A percentile compares a stretch with the other conserved stretches of the same genome.
Evolutionary conservation across 2,888 invertebrate species (phyloP).

Genomic region (Pogonocherus hispidulus): DNA sequence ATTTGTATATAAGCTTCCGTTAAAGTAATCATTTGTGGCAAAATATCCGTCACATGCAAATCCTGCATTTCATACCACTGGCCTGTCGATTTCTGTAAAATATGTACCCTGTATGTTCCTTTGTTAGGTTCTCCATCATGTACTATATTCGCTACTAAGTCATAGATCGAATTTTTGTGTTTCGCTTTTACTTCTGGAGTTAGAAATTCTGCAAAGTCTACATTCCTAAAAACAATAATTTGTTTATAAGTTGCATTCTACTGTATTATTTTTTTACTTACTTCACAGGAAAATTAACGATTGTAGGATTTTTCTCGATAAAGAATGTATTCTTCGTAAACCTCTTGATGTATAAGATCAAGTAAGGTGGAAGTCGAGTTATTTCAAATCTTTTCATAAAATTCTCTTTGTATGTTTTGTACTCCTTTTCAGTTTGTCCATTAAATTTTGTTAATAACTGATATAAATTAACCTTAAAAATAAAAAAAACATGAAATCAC

Average conservation of each 20-base stretch:
- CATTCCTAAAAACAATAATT: conserved; percentile 82
- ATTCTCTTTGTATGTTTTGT: conserved; percentile 99
- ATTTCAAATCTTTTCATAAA: conserved; percentile 97
- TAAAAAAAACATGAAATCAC: conserved; percentile 30
- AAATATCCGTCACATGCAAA: conserved; percentile 96
- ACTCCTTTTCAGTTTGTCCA: conserved; percentile 95
- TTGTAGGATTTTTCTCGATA: conserved; percentile 99
- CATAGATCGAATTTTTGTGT: conserved; percentile 90
- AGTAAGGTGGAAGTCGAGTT: conserved; percentile 91
- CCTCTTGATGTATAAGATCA: conserved; percentile 96
- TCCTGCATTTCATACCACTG: conserved; percentile 93
- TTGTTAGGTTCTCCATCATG: conserved; percentile 97
- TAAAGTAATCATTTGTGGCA: conserved; percentile 99
- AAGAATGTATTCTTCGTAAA: conserved; percentile 99
- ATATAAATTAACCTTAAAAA: conserved; percentile 88
- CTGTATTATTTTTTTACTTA: conserved; percentile 71
- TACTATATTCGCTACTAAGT: conserved; percentile 98
- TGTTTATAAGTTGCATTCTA: conserved; percentile 11
- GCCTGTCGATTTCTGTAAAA: conserved; percentile 88
- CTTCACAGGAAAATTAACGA: conserved; percentile 99
- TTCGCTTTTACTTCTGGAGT: conserved; percentile 85
- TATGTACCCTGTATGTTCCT: conserved; percentile 95
- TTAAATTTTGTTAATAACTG: conserved; percentile 96
- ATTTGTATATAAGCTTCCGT: conserved; percentile 99
- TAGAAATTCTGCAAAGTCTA: conserved; percentile 96